Evolutionary conservation across 2,888 invertebrate species (phyloP), one percentile per base, ranked within the genome.

Genomic region (Parelbella ahira): DNA sequence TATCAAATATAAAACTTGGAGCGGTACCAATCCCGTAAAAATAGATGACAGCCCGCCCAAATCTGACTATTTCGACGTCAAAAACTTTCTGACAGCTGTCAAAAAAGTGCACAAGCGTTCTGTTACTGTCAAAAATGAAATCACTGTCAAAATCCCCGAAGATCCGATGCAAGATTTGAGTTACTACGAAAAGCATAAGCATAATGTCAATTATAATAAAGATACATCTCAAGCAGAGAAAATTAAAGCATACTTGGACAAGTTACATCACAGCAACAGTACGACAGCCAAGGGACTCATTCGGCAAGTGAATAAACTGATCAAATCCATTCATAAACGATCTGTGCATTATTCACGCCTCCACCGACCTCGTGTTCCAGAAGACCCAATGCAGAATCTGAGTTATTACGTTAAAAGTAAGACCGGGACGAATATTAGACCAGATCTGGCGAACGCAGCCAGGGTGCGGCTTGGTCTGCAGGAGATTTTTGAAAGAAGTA

Each of bases 1-100:
- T 47, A 50, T 65, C 0, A 86, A 86, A 55, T 63, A 78, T 38
- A 81, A 83, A 54, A 50, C 66, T 0, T 84, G 81, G 83, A 57
- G 56, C 3, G 58, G 58, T 6, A 60, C 70, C 0, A 77, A 79
- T 19, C 51, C 55, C 0, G 36, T 48, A 5, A 13, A 37, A 42
- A 13, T 37, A 42, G 12, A 53, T 53, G 6, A 25, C 28, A 42
- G 8, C 21, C 21, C 13, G 25, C 11, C 1, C 41, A 43, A 23
- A 25, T 18, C 30, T 32, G 41, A 37, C 15, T 37, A 11, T 0
- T 66, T 54, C 9, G 64, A 71, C 4, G 62, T 73, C 0, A 50
- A 54, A 12, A 79, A 79, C 37, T 8, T 61, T 23, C 43, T 73
- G 21, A 39, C 44, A 10, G 4, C 25, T 21, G 12, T 45, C 1